Base-by-base conservation (phyloP, 2,113 vertebrate genomes). In the Orycteropus afer region DNA sequence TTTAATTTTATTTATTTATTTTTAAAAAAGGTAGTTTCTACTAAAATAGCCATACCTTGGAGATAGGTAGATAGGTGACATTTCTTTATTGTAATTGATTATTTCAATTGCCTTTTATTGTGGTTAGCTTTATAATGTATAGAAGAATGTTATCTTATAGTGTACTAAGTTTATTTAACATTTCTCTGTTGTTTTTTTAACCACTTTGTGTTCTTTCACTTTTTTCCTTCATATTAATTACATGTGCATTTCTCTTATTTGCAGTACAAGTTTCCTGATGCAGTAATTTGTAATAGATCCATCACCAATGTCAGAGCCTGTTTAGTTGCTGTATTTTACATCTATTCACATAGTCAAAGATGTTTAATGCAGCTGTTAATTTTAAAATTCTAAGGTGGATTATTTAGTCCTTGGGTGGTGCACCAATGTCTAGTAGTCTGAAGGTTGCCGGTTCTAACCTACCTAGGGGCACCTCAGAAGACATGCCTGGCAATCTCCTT, bases 41-140 rank as follows among this genome's bases (percentile, higher is more conserved):
- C 25, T 65, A 37, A 49, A 80, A 90, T 23, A 85, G 80, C 49
- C 37, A 13, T 11, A 40, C 25, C 71, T 34, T 91, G 67, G 95
- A 89, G 69, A 59, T 63, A 40, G 40, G 37, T 73, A 86, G 67
- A 53, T 55, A 77, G 71, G 32, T 83, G 61, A 23, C 77, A 78
- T 12, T 92, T 90, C 59, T 94, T 94, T 95, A 51, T 51, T 83
- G 49, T 95, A 78, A 53, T 87, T 53, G 29, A 14, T 90, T 93
- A 80, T 86, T 93, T 91, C 85, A 95, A 0, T 89, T 93, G 69
- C 53, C 76, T 95, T 92, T 96, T 89, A 69, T 32, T 86, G 25
- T 93, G 51, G 40, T 47, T 73, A 90, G 32, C 25, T 92, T 84
- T 93, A 65, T 65, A 65, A 65, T 34, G 10, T 53, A 11, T 29